These are phyloP conservation scores for Zaprionus nigranus DNA, from an alignment of 1,140 invertebrate species.

Conservation along the genomic window DNA sequence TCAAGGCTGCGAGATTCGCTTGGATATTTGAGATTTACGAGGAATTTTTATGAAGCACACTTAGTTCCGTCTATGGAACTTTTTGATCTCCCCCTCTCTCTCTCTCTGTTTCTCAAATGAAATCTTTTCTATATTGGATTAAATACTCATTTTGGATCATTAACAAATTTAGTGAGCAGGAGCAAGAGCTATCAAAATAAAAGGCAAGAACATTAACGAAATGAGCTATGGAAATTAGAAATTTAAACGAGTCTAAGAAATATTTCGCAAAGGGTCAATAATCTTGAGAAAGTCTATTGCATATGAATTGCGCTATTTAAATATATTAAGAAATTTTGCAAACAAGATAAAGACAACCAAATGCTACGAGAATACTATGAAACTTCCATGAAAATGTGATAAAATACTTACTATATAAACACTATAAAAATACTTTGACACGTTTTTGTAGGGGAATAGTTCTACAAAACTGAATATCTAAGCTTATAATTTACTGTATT, in stretches of 20 bases:
- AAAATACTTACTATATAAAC: background rate
- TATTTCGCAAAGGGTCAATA: constrained; percentile 26
- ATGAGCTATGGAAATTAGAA: constrained; percentile 30
- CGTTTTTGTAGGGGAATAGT: background rate
- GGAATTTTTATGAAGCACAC: constrained; percentile 36
- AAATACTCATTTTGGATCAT: constrained; percentile 39
- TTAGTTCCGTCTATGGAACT: constrained; percentile 49
- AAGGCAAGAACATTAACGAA: constrained; percentile 23
- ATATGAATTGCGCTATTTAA: constrained; percentile 1
- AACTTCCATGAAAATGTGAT: background rate
- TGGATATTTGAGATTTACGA: constrained; percentile 55
- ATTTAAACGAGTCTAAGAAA: constrained; percentile 12
- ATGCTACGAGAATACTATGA: background rate
- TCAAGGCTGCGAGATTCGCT: constrained; percentile 22
- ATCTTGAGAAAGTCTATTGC: background rate
- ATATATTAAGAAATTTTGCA: background rate
- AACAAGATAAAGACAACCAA: background rate
- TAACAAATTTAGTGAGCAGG: constrained; percentile 48
- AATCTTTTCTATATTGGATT: constrained; percentile 6
- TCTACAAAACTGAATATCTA: background rate
- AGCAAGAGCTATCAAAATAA: constrained; percentile 30
- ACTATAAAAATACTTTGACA: background rate
- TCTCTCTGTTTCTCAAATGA: background rate
- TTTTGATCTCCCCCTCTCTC: constrained; percentile 2
- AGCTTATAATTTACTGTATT: background rate